phyloP scores from a whole-genome alignment of 2,113 vertebrate species.

The Clarias gariepinus region DNA sequence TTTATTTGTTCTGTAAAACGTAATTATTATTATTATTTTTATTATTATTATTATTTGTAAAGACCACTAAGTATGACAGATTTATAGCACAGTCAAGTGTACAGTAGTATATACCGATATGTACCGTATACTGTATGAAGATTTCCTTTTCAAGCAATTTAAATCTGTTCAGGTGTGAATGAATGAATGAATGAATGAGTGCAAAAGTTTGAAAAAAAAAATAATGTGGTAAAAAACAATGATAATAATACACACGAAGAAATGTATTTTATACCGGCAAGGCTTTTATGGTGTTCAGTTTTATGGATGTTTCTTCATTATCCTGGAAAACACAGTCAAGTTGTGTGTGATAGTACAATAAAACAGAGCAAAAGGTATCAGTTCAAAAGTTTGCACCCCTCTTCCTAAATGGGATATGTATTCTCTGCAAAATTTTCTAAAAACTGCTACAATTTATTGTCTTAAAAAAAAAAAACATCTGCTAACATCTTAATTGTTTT shows the following conservation, averaged over 20 bases:
- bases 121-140: constrained; percentile 1
- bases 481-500: not conserved
- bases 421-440: not conserved
- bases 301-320: too few species aligned
- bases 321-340: not conserved
- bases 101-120: constrained; percentile 23
- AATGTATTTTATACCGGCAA: not conserved
- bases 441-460: not conserved
- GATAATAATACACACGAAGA: not conserved
- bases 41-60: constrained; percentile 33
- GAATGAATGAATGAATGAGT: not conserved
- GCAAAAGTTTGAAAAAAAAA: not conserved
- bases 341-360: not conserved
- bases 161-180: not conserved
- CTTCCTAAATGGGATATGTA: not conserved
- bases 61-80: constrained; percentile 52
- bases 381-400: constrained; percentile 1
- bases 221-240: not conserved
- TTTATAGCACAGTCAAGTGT: constrained; percentile 26
- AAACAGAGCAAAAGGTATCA: not conserved
- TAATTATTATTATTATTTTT: constrained; percentile 18
- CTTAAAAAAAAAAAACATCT: not conserved
- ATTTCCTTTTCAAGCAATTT: not conserved
- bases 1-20: constrained; percentile 65
- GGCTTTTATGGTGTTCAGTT: not conserved